These are phyloP conservation scores for Sesia bembeciformis DNA, from an alignment of 2,888 invertebrate species.

Conservation along the genomic window DNA sequence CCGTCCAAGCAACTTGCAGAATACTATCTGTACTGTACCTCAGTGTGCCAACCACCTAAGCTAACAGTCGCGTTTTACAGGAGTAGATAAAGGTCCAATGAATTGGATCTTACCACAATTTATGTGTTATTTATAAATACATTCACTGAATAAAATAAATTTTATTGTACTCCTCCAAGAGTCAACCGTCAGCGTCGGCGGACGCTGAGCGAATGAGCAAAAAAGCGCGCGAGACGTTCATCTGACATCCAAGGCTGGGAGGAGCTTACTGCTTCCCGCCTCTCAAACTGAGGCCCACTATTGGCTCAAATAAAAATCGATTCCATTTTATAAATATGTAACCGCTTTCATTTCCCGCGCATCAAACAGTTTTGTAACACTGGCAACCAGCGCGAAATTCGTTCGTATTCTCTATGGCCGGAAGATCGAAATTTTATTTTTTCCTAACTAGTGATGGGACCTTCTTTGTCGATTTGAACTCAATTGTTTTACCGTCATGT, in stretches of 20 bases:
- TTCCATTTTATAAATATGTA: conserved; percentile 74
- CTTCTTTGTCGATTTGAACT: conserved; percentile 28
- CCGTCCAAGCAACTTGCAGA: too few relatives aligned
- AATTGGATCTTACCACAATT: not conserved
- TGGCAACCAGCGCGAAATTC: conserved; percentile 9
- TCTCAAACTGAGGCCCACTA: conserved; percentile 45
- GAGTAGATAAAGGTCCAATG: not conserved
- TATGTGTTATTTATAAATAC: not conserved
- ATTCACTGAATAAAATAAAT: not conserved
- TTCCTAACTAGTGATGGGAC: conserved; percentile 27
- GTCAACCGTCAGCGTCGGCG: conserved; percentile 20
- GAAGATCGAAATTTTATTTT: conserved; percentile 22
- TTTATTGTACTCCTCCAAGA: not conserved
- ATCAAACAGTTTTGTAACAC: conserved; percentile 19
- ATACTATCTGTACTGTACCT: too few relatives aligned
- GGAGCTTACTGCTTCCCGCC: conserved; percentile 56
- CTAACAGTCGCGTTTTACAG: not conserved
- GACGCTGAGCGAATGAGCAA: conserved; percentile 59
- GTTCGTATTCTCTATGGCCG: conserved; percentile 9
- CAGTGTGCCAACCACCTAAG: too few relatives aligned
- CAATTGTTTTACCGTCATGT: conserved; percentile 72
- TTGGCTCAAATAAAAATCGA: conserved; percentile 73
- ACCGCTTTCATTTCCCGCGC: conserved; percentile 51
- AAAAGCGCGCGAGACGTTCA: conserved; percentile 54
- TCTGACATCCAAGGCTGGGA: conserved; percentile 41